phyloP scores from a whole-genome alignment of 2,113 vertebrate genomes.

The Siphamia tubifer region DNA sequence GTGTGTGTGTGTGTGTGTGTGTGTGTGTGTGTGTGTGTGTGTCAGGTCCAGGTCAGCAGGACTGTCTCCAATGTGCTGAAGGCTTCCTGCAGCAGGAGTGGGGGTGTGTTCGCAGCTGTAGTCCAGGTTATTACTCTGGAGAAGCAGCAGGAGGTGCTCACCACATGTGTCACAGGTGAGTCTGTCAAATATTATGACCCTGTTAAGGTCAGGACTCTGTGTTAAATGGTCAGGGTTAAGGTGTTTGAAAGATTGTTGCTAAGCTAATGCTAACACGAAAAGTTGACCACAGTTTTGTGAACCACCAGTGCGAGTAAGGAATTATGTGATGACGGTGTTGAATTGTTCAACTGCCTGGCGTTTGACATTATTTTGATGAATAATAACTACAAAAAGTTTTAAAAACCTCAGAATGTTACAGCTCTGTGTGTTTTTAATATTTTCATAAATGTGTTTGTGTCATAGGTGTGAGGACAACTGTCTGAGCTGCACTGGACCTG shows the following conservation, averaged over 20 bases:
- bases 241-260: no score
- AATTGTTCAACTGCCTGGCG: no score
- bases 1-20: not conserved
- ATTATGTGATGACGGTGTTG: no score
- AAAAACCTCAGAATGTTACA: not conserved
- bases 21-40: not conserved
- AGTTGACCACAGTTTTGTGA: no score
- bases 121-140: constrained; percentile 82
- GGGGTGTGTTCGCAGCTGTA: constrained; percentile 84
- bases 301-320: no score
- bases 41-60: constrained; percentile 80
- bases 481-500: constrained; percentile 82
- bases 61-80: constrained; percentile 83
- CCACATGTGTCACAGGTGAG: constrained; percentile 86
- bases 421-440: not conserved
- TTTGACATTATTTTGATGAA: not conserved
- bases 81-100: constrained; percentile 83
- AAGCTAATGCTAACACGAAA: no score
- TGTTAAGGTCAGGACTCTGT: no score
- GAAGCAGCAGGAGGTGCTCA: constrained; percentile 80
- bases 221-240: no score
- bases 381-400: no score
- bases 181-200: no score
- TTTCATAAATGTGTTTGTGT: not conserved
- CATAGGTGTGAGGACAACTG: constrained; percentile 89